Base-by-base conservation (phyloP, 2,888 invertebrate genomes). In the Druceiella hillmani region DNA sequence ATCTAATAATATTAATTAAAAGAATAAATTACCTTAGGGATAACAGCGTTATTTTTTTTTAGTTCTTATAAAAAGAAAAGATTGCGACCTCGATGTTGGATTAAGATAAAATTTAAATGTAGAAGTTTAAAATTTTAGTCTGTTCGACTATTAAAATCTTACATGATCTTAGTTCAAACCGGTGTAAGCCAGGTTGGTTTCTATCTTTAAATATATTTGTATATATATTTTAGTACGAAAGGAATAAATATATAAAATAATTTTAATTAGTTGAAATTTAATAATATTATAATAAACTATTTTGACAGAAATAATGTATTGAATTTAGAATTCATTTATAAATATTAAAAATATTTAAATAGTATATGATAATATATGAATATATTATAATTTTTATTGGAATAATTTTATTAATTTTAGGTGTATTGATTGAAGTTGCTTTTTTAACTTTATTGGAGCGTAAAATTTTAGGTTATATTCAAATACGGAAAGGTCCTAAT, bases 51-150 rank as follows among this genome's bases (percentile, higher is more conserved):
- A 83, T 84, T 74, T 77, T 76, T 79, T 66, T 65, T 78, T 74
- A 84, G 83, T 73, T 75, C 81, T 58, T 63, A 84, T 85, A 75
- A 67, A 72, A 76, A 79, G 74, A 71, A 75, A 62, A 76, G 81
- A 71, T 85, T 84, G 80, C 79, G 81, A 85, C 84, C 84, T 87
- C 86, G 84, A 87, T 87, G 85, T 86, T 87, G 85, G 81, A 85
- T 84, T 84, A 84, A 80, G 74, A 70, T 74, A 68, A 71, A 75
- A 66, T 68, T 73, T 74, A 68, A 73, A 75, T 74, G 81, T 57
- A 83, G 77, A 63, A 66, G 73, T 74, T 79, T 69, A 73, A 70
- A 66, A 64, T 67, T 79, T 81, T 75, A 74, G 79, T 80, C 81
- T 84, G 83, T 84, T 84, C 83, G 81, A 83, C 81, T 75, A 76